phyloP scores from a whole-genome alignment of 2,113 vertebrate species.

The Brachionichthys hirsutus region DNA sequence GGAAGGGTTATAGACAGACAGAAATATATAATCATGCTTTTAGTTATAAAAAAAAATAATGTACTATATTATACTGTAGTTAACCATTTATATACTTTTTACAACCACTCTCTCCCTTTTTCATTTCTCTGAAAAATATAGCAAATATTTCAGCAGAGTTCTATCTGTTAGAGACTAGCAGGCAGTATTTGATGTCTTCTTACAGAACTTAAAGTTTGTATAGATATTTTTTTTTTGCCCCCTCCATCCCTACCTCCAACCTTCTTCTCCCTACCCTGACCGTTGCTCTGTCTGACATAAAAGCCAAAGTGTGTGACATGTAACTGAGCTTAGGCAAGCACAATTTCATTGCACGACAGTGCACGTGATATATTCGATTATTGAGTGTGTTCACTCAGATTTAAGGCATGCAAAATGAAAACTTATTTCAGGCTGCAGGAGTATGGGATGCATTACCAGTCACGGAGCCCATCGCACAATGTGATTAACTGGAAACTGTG shows the following conservation, averaged over 20 bases:
- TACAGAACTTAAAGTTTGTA: slow-evolving; percentile 15
- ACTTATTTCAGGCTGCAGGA: slow-evolving; percentile 51
- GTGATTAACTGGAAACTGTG: slow-evolving; percentile 51
- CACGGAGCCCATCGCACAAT: slow-evolving; percentile 33
- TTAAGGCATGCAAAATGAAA: slow-evolving; percentile 65
- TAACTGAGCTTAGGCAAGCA: slow-evolving; percentile 61
- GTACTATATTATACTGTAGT: neutral
- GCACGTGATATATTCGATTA: slow-evolving; percentile 63
- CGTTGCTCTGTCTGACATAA: slow-evolving; percentile 16
- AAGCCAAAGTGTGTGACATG: slow-evolving; percentile 49
- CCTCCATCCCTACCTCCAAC: neutral
- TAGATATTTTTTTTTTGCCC: neutral
- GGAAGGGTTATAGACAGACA: slow-evolving; percentile 5
- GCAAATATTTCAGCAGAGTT: neutral
- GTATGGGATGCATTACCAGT: slow-evolving; percentile 54
- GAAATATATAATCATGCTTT: neutral
- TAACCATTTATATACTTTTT: too few species aligned
- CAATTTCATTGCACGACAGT: slow-evolving; percentile 32
- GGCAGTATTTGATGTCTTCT: neutral
- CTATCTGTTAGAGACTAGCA: neutral
- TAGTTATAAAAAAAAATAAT: neutral
- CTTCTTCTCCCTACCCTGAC: neutral
- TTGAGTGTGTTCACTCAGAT: slow-evolving; percentile 63
- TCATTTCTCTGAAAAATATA: neutral
- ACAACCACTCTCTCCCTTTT: too few species aligned